Evolutionary conservation across 2,888 invertebrate species (phyloP).

Genomic region (Lampropteryx suffumata): DNA sequence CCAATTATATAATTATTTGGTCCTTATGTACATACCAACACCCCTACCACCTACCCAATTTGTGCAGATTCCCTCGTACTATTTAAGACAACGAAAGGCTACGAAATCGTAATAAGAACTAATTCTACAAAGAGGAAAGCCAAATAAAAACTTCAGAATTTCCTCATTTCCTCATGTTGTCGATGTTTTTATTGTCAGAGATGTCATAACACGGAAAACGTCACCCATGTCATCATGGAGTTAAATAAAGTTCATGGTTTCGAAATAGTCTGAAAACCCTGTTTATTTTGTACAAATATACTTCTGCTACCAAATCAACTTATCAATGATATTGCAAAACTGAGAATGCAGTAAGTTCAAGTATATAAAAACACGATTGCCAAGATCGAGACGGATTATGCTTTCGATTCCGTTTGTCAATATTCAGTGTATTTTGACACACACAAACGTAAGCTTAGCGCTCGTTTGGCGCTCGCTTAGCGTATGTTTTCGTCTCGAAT

Average conservation of each 20-base stretch:
- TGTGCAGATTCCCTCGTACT: too few relatives aligned
- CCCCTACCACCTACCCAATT: too few relatives aligned
- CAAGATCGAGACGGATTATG: too few relatives aligned
- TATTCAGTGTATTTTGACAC: too few relatives aligned
- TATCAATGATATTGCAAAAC: neutral
- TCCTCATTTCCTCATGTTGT: neutral
- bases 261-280: neutral
- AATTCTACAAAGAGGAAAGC: neutral
- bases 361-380: neutral
- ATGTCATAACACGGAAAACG: constrained; percentile 7
- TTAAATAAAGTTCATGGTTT: neutral
- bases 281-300: constrained; percentile 15
- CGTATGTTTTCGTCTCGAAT: too few relatives aligned
- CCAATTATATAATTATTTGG: too few relatives aligned
- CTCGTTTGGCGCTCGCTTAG: too few relatives aligned
- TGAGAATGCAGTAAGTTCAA: constrained; percentile 37
- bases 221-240: constrained; percentile 17
- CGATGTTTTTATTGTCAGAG: neutral
- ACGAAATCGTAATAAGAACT: neutral
- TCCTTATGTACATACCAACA: too few relatives aligned
- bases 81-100: too few relatives aligned
- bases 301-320: neutral
- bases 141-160: neutral
- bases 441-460: too few relatives aligned
- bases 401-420: too few relatives aligned